Evolutionary conservation across 2,113 vertebrate species (phyloP).

Genomic region (Myanophis thanlyinensis): DNA sequence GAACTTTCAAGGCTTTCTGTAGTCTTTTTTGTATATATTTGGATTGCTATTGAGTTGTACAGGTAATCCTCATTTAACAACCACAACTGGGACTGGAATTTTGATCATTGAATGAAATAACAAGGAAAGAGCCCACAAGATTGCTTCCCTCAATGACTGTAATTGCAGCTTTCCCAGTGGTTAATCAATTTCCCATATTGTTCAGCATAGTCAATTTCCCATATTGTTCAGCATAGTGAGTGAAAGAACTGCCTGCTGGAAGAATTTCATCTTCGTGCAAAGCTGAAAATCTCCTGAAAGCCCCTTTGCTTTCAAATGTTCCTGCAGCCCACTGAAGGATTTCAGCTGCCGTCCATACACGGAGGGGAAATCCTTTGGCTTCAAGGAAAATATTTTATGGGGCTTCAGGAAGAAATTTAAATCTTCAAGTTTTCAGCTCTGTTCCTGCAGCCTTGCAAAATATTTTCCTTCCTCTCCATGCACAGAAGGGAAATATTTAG

Average conservation of each 20-base stretch:
- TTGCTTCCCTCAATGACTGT: not conserved
- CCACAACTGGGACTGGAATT: not conserved
- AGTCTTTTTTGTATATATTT: conserved; percentile 63
- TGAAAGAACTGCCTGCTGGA: not conserved
- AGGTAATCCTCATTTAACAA: not conserved
- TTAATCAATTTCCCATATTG: not conserved
- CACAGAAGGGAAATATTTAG: not conserved
- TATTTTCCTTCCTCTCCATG: not conserved
- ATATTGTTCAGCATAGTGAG: not conserved
- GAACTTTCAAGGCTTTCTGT: conserved; percentile 64
- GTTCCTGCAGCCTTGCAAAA: not conserved
- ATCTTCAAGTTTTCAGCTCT: not conserved
- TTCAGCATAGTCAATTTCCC: not conserved
- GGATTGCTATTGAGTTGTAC: conserved; percentile 58
- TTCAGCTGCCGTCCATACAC: not conserved
- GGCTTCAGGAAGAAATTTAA: not conserved
- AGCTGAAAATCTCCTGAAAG: not conserved
- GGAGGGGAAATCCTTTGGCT: not conserved
- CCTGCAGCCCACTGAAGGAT: not conserved
- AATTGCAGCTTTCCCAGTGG: not conserved
- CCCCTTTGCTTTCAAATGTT: not conserved
- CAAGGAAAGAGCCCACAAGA: not conserved
- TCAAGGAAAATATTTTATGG: not conserved
- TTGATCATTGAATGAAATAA: not conserved
- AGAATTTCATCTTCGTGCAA: not conserved